Evolutionary conservation across 2,797 vertebrate genomes (phyloP).

Genomic region (Sebastes itinus): DNA sequence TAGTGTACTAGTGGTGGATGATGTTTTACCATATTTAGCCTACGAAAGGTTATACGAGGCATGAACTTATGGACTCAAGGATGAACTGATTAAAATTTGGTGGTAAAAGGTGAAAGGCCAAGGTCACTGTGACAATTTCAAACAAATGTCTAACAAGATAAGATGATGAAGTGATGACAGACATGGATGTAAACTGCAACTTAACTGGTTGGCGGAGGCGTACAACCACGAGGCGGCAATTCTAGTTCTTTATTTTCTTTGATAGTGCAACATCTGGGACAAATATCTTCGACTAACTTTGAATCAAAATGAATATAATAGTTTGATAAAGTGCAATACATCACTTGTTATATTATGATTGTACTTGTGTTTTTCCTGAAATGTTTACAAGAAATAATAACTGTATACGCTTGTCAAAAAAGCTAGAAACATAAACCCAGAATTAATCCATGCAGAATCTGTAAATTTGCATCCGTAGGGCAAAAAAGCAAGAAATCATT

Average conservation of each 20-base stretch:
- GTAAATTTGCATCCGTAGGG: neutral
- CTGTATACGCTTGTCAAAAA: neutral
- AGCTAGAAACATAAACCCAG: neutral
- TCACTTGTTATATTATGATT: neutral
- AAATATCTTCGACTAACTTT: neutral
- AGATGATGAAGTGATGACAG: too few relatives aligned
- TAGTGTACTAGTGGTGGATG: fast-evolving
- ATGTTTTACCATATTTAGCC: too few relatives aligned
- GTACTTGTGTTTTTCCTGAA: neutral
- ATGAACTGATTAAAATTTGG: too few relatives aligned
- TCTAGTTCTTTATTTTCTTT: neutral
- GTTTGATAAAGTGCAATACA: neutral
- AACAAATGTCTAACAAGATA: too few relatives aligned
- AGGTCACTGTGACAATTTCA: too few relatives aligned
- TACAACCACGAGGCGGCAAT: too few relatives aligned
- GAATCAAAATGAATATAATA: neutral
- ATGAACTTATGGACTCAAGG: fast-evolving
- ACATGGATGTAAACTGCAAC: too few relatives aligned
- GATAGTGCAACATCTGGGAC: neutral
- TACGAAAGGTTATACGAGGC: too few relatives aligned
- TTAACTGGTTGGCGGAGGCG: too few relatives aligned
- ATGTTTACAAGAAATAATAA: neutral
- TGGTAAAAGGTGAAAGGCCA: too few relatives aligned
- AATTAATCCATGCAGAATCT: neutral
- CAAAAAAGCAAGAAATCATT: neutral